Conservation (phyloP, 2,888 invertebrate genomes). For the Dynastes maya region DNA sequence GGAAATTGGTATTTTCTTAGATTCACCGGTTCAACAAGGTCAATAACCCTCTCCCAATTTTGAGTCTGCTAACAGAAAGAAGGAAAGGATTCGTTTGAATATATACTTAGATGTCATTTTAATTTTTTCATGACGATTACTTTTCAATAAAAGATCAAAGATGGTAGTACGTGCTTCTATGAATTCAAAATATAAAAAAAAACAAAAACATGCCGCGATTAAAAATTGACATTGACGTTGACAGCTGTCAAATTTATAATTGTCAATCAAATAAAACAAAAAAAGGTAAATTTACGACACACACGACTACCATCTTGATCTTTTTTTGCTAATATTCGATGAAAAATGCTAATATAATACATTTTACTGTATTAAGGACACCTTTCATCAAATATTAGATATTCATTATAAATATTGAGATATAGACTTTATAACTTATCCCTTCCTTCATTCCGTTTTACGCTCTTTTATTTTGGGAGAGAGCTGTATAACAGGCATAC, state of each 20-base stretch:
- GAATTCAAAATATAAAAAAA: conserved; percentile 1
- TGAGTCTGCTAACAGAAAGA: conserved; percentile 79
- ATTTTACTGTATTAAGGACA: background rate
- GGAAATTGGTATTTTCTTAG: conserved; percentile 44
- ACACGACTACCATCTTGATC: conserved; percentile 39
- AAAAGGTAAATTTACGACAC: background rate
- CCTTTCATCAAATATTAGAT: conserved; percentile 25
- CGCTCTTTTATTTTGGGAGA: conserved; percentile 20
- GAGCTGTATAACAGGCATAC: background rate
- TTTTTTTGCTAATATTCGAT: conserved; percentile 1
- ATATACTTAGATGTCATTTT: conserved; percentile 50
- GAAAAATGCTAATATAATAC: background rate
- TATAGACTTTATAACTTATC: conserved; percentile 53
- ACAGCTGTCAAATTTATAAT: conserved; percentile 38
- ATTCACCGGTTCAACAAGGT: conserved; percentile 66
- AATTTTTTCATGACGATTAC: background rate
- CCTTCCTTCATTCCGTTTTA: conserved; percentile 63
- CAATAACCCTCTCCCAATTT: conserved; percentile 72
- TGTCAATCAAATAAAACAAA: background rate
- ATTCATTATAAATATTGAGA: background rate
- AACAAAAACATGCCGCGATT: background rate
- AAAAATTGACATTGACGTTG: conserved; percentile 22
- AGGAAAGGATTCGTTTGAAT: conserved; percentile 74
- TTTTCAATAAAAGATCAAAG: conserved; percentile 26
- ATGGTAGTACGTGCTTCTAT: conserved; percentile 18